A percentile compares a stretch with the other conserved stretches of the same genome.
Evolutionary conservation across 2,113 vertebrate species (phyloP).

Genomic region (Calidris pugnax): DNA sequence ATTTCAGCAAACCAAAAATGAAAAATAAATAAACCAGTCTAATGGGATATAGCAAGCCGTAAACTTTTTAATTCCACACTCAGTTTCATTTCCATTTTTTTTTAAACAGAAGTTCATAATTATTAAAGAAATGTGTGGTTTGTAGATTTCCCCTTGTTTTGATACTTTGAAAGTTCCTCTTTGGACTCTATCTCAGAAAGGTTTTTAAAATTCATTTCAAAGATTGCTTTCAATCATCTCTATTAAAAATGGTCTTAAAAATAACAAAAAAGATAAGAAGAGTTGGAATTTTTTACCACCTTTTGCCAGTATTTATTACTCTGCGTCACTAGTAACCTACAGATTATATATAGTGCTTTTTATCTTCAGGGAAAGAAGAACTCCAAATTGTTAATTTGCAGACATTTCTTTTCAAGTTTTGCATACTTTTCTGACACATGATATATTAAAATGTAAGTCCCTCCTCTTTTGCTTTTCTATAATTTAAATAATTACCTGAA

Average conservation of each 20-base stretch:
- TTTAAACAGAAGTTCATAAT: not conserved
- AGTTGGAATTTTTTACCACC: not conserved
- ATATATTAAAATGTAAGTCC: conserved; percentile 26
- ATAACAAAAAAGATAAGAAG: not conserved
- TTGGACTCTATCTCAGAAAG: not conserved
- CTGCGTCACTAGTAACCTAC: not conserved
- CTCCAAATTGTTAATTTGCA: not conserved
- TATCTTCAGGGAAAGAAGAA: not conserved
- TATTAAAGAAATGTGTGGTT: not conserved
- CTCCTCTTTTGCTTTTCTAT: conserved; percentile 27
- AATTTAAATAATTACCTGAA: conserved; percentile 63
- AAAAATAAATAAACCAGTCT: not conserved
- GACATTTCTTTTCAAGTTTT: conserved; percentile 24
- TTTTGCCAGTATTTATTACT: not conserved
- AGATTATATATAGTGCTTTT: not conserved
- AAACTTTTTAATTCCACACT: not conserved
- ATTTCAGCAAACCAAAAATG: not conserved
- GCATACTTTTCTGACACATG: not conserved
- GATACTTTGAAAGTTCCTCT: not conserved
- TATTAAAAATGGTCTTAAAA: not conserved
- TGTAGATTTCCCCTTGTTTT: not conserved
- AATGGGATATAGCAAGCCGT: not conserved
- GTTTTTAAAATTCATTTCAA: not conserved
- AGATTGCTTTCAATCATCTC: not conserved
- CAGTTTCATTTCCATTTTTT: not conserved